Evolutionary conservation across 2,888 invertebrate genomes (phyloP).

Genomic region (Tetanocera ferruginea): DNA sequence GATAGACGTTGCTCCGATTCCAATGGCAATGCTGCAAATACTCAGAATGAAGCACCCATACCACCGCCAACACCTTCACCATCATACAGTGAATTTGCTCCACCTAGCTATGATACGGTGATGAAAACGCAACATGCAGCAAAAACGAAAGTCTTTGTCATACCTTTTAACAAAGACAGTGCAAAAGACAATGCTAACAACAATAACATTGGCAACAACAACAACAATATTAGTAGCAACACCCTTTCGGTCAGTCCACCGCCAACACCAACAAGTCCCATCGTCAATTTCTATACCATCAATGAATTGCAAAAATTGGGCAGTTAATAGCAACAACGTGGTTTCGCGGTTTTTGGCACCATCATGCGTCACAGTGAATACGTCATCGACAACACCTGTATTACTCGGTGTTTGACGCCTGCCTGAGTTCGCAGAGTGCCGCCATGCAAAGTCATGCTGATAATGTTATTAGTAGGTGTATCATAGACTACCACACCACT

Average conservation of each 20-base stretch:
- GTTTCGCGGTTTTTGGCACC: background rate
- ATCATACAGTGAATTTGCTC: constrained; percentile 68
- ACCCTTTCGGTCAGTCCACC: constrained; percentile 24
- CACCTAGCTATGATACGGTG: constrained; percentile 68
- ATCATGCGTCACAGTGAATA: constrained; percentile 5
- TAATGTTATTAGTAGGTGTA: background rate
- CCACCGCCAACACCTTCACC: constrained; percentile 67
- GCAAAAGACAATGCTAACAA: constrained; percentile 32
- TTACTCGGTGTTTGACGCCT: too few species aligned
- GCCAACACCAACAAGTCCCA: constrained; percentile 44
- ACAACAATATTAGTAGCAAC: constrained; percentile 16
- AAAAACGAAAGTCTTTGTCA: constrained; percentile 63
- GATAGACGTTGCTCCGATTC: constrained; percentile 61
- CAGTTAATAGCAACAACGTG: constrained; percentile 18
- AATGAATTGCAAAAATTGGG: constrained; percentile 62
- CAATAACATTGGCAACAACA: constrained; percentile 44
- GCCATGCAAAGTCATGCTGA: too few species aligned
- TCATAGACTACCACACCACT: background rate
- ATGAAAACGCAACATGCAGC: constrained; percentile 62
- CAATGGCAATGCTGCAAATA: constrained; percentile 18
- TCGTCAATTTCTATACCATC: constrained; percentile 59
- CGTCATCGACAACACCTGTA: background rate
- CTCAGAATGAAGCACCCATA: constrained; percentile 51
- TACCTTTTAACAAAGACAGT: constrained; percentile 56
- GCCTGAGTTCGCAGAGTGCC: too few species aligned